Conservation (phyloP, 1,140 invertebrate genomes). For the Drosophila pectinifera region DNA sequence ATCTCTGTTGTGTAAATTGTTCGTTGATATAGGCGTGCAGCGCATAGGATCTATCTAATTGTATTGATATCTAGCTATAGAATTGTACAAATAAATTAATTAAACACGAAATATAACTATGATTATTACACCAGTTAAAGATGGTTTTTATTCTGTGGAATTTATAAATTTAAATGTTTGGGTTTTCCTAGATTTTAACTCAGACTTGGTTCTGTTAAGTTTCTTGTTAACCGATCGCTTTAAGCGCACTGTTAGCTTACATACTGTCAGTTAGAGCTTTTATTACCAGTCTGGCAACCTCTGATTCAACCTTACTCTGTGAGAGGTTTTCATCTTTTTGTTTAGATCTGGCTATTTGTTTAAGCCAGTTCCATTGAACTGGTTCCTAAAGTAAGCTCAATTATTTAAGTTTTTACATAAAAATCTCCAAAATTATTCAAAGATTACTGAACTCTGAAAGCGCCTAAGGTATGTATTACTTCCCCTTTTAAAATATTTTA, state of each 20-base stretch:
- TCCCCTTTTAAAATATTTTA: no score
- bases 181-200: neutral
- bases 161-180: no score
- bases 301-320: neutral
- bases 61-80: constrained; percentile 66
- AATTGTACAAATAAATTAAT: constrained; percentile 82
- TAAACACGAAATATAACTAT: constrained; percentile 71
- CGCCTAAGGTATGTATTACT: no score
- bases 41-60: constrained; percentile 59
- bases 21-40: constrained; percentile 33
- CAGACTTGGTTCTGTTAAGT: neutral
- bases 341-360: constrained; percentile 1
- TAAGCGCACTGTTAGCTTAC: neutral
- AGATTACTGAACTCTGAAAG: no score
- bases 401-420: neutral
- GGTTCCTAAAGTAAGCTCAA: neutral
- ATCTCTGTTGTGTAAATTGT: constrained; percentile 26
- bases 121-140: constrained; percentile 50
- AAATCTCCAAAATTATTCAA: neutral
- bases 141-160: neutral
- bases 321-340: constrained; percentile 10
- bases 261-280: neutral
- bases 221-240: neutral
- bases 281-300: neutral
- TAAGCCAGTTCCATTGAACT: constrained; percentile 5